These are phyloP conservation scores for Patella ulyssiponensis DNA, from an alignment of 2,888 invertebrate species.

Conservation along the genomic window DNA sequence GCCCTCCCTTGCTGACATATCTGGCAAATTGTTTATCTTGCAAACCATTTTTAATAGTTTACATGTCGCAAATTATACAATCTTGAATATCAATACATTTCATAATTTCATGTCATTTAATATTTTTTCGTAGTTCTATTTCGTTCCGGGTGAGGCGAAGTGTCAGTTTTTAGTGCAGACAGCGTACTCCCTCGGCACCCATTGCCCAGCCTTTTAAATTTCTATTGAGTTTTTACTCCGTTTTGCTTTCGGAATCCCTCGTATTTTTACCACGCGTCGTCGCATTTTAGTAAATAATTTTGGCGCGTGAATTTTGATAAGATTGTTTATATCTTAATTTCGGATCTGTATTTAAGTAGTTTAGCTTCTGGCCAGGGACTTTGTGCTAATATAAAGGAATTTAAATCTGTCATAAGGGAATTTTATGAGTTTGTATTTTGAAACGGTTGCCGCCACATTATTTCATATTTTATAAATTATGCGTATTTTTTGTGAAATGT, in stretches of 20 bases:
- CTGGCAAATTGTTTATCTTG: too few species aligned
- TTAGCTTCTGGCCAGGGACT: background rate
- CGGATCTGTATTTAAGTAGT: background rate
- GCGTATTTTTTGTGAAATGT: too few species aligned
- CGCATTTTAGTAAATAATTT: conserved; percentile 5
- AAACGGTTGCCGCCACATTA: background rate
- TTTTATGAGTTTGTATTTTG: background rate
- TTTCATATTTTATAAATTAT: background rate
- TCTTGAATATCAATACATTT: too few species aligned
- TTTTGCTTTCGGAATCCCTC: background rate
- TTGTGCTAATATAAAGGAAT: background rate
- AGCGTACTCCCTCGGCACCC: background rate
- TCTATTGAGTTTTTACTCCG: background rate
- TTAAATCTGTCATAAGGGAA: background rate
- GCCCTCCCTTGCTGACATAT: too few species aligned
- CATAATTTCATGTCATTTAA: too few species aligned
- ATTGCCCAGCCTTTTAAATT: background rate
- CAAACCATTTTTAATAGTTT: too few species aligned
- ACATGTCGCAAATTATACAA: too few species aligned
- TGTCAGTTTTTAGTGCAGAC: background rate
- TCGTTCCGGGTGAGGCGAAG: background rate
- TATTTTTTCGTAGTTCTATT: too few species aligned
- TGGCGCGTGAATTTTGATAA: conserved; percentile 9
- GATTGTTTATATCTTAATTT: conserved; percentile 3
- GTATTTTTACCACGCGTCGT: conserved; percentile 11